Evolutionary conservation across 2,113 vertebrate genomes (phyloP), one percentile per base, ranked within the genome.

Genomic region (Corvus moneduloides): DNA sequence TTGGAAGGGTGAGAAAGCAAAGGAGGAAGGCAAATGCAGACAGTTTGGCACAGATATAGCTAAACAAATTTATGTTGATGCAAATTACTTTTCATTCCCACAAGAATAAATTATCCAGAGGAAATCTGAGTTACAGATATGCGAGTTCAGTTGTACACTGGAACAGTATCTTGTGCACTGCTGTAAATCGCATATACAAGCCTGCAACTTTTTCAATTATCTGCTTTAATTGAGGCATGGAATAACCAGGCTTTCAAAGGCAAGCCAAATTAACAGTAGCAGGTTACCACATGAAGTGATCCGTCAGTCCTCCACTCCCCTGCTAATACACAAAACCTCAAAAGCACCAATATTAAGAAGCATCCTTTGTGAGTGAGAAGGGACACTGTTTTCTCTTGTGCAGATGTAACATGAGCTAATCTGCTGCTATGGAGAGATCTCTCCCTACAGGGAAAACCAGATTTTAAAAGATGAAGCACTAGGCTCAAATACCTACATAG

Each of bases 41-140:
- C 62, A 75, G 71, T 52, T 71, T 89, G 87, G 78, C 77, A 82
- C 13, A 68, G 56, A 33, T 15, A 9, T 55, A 94, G 78, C 35
- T 39, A 93, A 88, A 79, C 52, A 87, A 81, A 87, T 93, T 78
- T 48, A 68, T 82, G 49, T 48, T 1, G 0, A 91, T 87, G 87
- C 69, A 95, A 94, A 93, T 84, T 54, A 67, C 21, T 71, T 59
- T 61, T 72, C 41, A 59, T 90, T 96, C 82, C 82, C 87, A 93
- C 49, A 79, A 49, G 61, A 87, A 95, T 72, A 78, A 71, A 91
- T 76, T 72, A 54, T 48, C 15, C 52, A 63, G 69, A 87, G 55
- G 48, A 89, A 96, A 87, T 75, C 1, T 2, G 2, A 82, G 56
- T 63, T 72, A 71, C 33, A 48, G 84, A 44, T 82, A 82, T 9